Evolutionary conservation across 2,888 invertebrate species (phyloP).

Genomic region (Acrobasis repandana): DNA sequence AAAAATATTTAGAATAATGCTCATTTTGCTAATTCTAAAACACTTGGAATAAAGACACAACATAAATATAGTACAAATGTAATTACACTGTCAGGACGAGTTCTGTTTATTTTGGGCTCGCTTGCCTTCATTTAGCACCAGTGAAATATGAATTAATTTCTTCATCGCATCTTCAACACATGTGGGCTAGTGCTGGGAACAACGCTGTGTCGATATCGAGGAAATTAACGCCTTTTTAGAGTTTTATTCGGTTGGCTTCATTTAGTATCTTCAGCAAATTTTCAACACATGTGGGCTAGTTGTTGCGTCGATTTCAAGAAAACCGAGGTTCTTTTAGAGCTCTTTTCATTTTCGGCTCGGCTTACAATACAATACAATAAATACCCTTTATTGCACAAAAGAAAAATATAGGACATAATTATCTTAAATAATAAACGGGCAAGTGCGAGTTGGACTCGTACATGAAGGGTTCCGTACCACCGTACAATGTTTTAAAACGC

Average conservation of each 20-base stretch:
- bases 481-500: no score
- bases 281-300: conserved; percentile 47
- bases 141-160: conserved; percentile 73
- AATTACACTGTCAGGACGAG: conserved; percentile 13
- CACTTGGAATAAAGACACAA: neutral
- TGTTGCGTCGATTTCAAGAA: conserved; percentile 30
- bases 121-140: conserved; percentile 58
- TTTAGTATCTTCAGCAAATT: conserved; percentile 46
- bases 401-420: no score
- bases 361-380: no score
- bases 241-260: conserved; percentile 47
- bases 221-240: conserved; percentile 21
- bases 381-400: no score
- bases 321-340: neutral
- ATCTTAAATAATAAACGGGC: no score
- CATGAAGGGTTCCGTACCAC: no score
- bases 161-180: conserved; percentile 51
- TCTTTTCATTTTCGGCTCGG: conserved; percentile 30
- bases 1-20: no score
- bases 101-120: conserved; percentile 31
- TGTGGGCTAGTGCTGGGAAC: conserved; percentile 43
- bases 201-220: conserved; percentile 29
- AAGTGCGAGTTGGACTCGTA: no score
- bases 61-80: neutral
- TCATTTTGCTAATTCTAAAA: no score